phyloP scores from a whole-genome alignment of 2,797 vertebrate genomes.

The Sebastes matsubarae region DNA sequence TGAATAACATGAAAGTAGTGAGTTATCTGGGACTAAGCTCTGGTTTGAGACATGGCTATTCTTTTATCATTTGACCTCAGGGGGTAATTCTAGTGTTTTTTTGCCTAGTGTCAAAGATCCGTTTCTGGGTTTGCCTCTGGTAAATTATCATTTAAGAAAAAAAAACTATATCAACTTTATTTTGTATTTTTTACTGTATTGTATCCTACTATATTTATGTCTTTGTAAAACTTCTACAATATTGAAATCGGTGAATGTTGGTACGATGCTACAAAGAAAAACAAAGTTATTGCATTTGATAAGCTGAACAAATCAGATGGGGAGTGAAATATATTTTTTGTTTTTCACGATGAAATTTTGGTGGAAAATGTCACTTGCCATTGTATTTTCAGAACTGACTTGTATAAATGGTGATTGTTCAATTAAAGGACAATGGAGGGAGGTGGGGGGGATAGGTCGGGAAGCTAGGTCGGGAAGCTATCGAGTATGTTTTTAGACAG shows the following conservation, averaged over 20 bases:
- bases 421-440: conserved; percentile 37
- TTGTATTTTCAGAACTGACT: conserved; percentile 76
- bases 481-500: conserved; percentile 55
- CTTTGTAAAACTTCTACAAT: conserved; percentile 85
- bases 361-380: conserved; percentile 69
- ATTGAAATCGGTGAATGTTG: conserved; percentile 84
- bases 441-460: background rate
- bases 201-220: conserved; percentile 84
- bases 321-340: conserved; percentile 68
- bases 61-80: conserved; percentile 86
- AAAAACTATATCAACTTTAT: conserved; percentile 76
- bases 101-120: conserved; percentile 78
- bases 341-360: conserved; percentile 65
- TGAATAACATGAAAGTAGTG: conserved; percentile 48
- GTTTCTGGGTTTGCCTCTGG: conserved; percentile 76
- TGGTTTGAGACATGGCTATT: conserved; percentile 69
- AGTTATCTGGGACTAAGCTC: conserved; percentile 55
- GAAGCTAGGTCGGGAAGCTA: background rate
- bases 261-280: conserved; percentile 78
- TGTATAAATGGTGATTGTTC: conserved; percentile 67
- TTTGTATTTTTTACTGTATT: conserved; percentile 86
- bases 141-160: conserved; percentile 79
- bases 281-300: conserved; percentile 77
- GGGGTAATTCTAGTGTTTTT: conserved; percentile 79
- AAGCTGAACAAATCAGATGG: conserved; percentile 81